Evolutionary conservation across 1,140 invertebrate species (phyloP).

Genomic region (Globodera rostochiensis): DNA sequence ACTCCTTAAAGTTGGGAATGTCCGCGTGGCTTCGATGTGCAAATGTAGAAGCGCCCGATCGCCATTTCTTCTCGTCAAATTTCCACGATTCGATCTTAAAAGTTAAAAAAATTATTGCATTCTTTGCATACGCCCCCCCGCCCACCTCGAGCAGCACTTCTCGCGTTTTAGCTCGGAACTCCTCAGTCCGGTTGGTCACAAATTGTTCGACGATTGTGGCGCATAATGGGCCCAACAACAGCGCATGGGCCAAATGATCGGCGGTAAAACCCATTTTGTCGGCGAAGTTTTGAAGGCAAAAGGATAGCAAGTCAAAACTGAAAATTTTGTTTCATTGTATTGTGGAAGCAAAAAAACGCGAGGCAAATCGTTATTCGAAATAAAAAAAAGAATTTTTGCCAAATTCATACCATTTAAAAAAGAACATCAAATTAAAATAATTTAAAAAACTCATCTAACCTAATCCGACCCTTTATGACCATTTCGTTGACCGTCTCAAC

Average conservation of each 20-base stretch:
- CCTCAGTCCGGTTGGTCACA: background rate
- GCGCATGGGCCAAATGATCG: background rate
- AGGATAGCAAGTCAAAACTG: constrained; percentile 20
- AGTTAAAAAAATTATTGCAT: background rate
- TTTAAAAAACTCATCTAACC: background rate
- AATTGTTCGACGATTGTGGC: constrained; percentile 18
- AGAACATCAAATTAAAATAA: background rate
- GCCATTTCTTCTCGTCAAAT: constrained; percentile 8
- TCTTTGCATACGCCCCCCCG: background rate
- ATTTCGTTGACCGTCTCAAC: background rate
- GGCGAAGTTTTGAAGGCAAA: constrained; percentile 9
- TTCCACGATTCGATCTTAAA: constrained; percentile 18
- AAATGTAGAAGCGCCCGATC: background rate
- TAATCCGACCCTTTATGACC: background rate
- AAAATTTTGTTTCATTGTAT: background rate
- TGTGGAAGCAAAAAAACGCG: too few species aligned
- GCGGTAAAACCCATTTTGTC: background rate
- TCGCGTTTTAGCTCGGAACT: constrained; percentile 13
- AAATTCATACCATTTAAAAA: too few species aligned
- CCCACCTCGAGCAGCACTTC: constrained; percentile 12
- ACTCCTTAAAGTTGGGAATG: constrained; percentile 11
- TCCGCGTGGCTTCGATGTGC: constrained; percentile 6
- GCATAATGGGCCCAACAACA: constrained; percentile 15
- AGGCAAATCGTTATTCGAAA: too few species aligned
- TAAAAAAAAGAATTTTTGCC: too few species aligned